Conservation (phyloP, 2,888 invertebrate genomes). For the Sericinus montela region DNA sequence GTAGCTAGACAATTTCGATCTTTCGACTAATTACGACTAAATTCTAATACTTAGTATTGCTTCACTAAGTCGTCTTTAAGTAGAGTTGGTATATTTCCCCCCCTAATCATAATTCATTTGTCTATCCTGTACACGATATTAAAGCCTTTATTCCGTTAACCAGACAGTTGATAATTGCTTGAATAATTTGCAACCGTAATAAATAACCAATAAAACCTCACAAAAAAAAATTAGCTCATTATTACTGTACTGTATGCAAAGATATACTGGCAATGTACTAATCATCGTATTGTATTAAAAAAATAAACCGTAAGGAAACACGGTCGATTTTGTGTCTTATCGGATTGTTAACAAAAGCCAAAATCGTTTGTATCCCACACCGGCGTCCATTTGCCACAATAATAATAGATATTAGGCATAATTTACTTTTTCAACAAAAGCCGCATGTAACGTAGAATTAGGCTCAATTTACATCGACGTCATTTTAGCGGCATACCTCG, state of each 20-base stretch:
- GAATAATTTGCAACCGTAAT: background rate
- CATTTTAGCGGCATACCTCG: background rate
- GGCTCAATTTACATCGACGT: conserved; percentile 15
- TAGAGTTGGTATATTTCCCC: too few species aligned
- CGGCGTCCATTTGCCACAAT: conserved; percentile 8
- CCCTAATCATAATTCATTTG: too few species aligned
- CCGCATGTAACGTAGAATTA: conserved; percentile 11
- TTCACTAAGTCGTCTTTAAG: too few species aligned
- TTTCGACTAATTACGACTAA: too few species aligned
- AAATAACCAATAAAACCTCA: conserved; percentile 14
- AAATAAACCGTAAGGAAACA: background rate
- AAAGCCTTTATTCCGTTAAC: too few species aligned
- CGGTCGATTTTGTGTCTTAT: background rate
- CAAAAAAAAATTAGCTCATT: conserved; percentile 17
- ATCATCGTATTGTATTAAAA: background rate
- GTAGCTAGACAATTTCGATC: too few species aligned
- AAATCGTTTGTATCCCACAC: background rate
- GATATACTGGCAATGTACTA: background rate
- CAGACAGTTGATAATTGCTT: background rate
- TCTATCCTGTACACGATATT: too few species aligned
- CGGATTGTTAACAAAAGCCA: background rate
- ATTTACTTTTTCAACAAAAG: conserved; percentile 18
- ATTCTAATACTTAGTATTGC: too few species aligned
- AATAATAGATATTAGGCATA: conserved; percentile 18
- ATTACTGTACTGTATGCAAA: conserved; percentile 15